Base-by-base conservation (phyloP, 1,140 invertebrate species). In the Drosophila eugracilis region DNA sequence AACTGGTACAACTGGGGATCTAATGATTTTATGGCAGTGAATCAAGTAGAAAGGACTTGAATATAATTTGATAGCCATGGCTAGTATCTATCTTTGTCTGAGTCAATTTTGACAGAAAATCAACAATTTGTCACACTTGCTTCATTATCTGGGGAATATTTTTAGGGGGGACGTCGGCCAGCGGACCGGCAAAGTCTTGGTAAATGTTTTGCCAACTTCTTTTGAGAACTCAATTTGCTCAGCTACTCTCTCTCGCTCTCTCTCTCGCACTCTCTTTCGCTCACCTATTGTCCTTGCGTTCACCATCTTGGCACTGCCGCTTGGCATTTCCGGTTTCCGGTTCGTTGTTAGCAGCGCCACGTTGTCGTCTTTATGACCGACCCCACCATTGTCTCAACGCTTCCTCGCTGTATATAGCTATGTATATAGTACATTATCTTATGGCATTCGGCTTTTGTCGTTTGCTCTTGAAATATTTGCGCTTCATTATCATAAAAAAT, bases 301-400 rank as follows among this genome's bases (percentile, higher is more conserved):
- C 44, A 65, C 47, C 67, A 73, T 50, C 71, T 76, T 80, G 80
- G 71, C 76, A 67, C 60, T 84, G 76, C 62, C 75, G 53, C 77
- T 80, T 75, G 81, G 80, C 76, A 80, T 85, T 80, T 84, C 81
- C 80, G 39, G 77, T 30, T 84, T 84, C 81, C 80, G 76, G 60
- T 84, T 67, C 78, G 76, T 71, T 74, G 70, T 78, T 57, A 58
- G 57, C 54, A 79, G 54, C 75, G 65, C 79, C 72, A 67, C 76
- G 76, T 76, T 76, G 80, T 75, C 71, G 76, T 63, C 65, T 75
- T 85, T 85, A 85, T 72, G 66, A 73, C 57, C 49, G 39, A 59
- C 67, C 41, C 32, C 47, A 22, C 15, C 41, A 19, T 34, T 42
- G 32, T 57, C 12, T 14, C 36, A 54, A 36, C 41, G 15, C 37